A percentile compares a stretch with the other conserved stretches of the same genome.
These are phyloP conservation scores for Epizoanthus illoricatus DNA, from an alignment of 92 coral and sea anemone species.

Conservation along the genomic window DNA sequence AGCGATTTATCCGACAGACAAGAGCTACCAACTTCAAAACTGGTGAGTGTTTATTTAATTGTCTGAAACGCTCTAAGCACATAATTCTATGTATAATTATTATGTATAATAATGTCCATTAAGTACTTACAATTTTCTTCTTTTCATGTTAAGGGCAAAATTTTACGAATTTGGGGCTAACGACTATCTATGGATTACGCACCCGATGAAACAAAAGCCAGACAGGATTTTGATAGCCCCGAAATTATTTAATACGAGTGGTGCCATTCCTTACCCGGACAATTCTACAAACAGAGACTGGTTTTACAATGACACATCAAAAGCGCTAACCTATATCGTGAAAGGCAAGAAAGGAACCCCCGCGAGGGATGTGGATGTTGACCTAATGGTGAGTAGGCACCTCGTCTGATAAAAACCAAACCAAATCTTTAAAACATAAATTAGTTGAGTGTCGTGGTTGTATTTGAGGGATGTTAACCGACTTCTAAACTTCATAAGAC, in stretches of 20 bases:
- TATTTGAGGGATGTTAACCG: too few species aligned
- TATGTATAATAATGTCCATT: too few species aligned
- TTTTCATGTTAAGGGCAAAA: conserved; percentile 39
- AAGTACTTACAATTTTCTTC: neutral
- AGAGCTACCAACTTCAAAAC: too few species aligned
- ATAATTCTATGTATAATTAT: too few species aligned
- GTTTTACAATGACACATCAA: conserved; percentile 62
- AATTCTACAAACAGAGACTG: conserved; percentile 83
- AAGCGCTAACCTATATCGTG: conserved; percentile 73
- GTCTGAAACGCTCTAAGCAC: neutral
- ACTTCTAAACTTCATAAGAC: too few species aligned
- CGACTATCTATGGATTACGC: conserved; percentile 80
- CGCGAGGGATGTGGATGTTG: conserved; percentile 40
- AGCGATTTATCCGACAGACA: too few species aligned
- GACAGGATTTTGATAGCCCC: conserved; percentile 67
- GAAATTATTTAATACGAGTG: conserved; percentile 60
- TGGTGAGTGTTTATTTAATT: too few species aligned
- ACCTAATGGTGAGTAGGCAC: conserved; percentile 45
- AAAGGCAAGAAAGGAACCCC: conserved; percentile 53
- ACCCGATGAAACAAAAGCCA: conserved; percentile 78
- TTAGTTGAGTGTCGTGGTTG: too few species aligned
- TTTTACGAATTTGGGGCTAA: conserved; percentile 72
- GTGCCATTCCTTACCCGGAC: conserved; percentile 59
- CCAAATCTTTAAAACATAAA: neutral
- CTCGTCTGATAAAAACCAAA: neutral